Percentiles rank a stretch among this genome's conserved stretches.
These are phyloP conservation scores for Endotricha flammealis DNA, from an alignment of 2,888 invertebrate genomes.

Conservation along the genomic window DNA sequence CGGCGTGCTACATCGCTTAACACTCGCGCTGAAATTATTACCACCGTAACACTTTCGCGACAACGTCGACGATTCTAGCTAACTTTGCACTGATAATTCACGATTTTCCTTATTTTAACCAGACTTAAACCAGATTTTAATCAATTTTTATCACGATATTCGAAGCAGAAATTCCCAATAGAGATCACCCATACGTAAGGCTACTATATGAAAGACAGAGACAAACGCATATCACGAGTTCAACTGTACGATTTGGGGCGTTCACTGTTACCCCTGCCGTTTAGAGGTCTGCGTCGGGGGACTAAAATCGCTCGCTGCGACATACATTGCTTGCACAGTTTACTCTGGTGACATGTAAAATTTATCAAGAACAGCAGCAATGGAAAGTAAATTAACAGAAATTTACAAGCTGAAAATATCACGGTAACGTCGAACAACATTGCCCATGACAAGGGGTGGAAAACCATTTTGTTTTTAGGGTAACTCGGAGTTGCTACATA, in stretches of 20 bases:
- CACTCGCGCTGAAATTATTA: constrained; percentile 47
- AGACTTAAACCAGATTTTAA: constrained; percentile 20
- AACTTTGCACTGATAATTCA: constrained; percentile 21
- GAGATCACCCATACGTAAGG: constrained; percentile 34
- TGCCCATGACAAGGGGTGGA: constrained; percentile 18
- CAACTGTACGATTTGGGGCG: constrained; percentile 49
- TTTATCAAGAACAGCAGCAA: constrained; percentile 14
- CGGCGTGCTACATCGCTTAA: constrained; percentile 58
- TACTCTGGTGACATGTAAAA: background rate
- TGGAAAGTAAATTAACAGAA: constrained; percentile 5
- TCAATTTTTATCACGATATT: constrained; percentile 28
- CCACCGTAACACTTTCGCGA: constrained; percentile 47
- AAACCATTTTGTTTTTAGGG: constrained; percentile 11
- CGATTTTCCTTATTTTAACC: constrained; percentile 13
- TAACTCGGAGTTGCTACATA: constrained; percentile 16
- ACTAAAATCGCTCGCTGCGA: constrained; percentile 2
- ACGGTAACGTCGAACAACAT: constrained; percentile 8
- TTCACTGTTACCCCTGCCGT: constrained; percentile 36
- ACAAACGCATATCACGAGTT: constrained; percentile 39
- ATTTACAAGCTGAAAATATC: background rate
- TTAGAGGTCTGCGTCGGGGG: constrained; percentile 12
- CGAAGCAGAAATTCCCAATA: constrained; percentile 31
- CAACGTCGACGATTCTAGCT: constrained; percentile 29
- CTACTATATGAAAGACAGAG: constrained; percentile 50
- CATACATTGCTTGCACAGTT: constrained; percentile 13